phyloP scores from a whole-genome alignment of 2,888 invertebrate species.

The Uloborus plumipes region DNA sequence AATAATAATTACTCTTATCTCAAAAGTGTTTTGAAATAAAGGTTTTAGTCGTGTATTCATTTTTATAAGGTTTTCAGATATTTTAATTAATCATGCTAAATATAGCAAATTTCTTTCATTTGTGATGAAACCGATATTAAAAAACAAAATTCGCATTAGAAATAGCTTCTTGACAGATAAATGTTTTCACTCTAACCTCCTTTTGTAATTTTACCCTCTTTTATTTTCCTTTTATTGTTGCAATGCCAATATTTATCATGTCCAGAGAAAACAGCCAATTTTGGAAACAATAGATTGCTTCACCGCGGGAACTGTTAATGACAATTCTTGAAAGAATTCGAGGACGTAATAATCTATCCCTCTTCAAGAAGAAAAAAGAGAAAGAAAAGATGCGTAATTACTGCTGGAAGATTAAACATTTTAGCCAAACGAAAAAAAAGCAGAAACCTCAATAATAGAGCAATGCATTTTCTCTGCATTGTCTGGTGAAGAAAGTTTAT shows the following conservation, averaged over 20 bases:
- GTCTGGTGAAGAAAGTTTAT: slow-evolving; percentile 9
- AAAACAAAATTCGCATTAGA: too few species aligned
- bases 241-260: slow-evolving; percentile 25
- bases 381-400: slow-evolving; percentile 17
- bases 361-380: slow-evolving; percentile 5
- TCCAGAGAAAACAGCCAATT: slow-evolving; percentile 17
- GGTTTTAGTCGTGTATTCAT: too few species aligned
- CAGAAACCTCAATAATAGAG: neutral
- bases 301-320: slow-evolving; percentile 21
- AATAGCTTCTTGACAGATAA: too few species aligned
- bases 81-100: too few species aligned
- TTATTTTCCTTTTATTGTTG: too few species aligned
- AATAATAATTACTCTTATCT: too few species aligned
- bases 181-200: slow-evolving; percentile 12
- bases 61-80: too few species aligned
- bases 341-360: neutral
- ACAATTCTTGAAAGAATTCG: slow-evolving; percentile 20
- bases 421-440: slow-evolving; percentile 7
- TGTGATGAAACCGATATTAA: too few species aligned
- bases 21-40: too few species aligned
- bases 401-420: slow-evolving; percentile 8
- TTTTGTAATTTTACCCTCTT: neutral
- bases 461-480: slow-evolving; percentile 6
- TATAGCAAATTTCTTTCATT: too few species aligned
- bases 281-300: slow-evolving; percentile 39